A percentile compares a stretch with the other conserved stretches of the same genome.
Conservation (phyloP, 2,797 vertebrate species). For the Agapornis canus region DNA sequence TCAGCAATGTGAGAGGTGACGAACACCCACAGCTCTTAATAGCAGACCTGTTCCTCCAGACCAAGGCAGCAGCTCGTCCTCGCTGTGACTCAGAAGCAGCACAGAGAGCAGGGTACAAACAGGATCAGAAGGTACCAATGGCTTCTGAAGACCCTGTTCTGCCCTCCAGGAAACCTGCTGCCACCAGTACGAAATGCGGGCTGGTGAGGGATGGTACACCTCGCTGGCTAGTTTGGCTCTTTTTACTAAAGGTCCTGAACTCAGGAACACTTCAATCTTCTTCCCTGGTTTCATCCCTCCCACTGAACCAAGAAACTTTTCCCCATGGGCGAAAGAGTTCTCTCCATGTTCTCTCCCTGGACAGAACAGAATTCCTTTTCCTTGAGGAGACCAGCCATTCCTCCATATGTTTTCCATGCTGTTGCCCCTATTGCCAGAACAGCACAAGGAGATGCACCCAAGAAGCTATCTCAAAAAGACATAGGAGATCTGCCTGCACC, state of each 20-base stretch:
- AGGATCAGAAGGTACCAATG: not conserved
- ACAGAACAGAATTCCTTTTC: not conserved
- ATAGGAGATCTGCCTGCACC: not conserved
- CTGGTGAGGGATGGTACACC: not conserved
- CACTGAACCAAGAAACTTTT: not conserved
- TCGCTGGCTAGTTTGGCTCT: not conserved
- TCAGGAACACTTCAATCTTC: not conserved
- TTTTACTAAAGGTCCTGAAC: not conserved
- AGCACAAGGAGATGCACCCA: not conserved
- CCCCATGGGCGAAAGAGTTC: not conserved
- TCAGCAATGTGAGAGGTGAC: accelerated
- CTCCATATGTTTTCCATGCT: not conserved
- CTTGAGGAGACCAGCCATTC: not conserved
- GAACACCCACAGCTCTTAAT: not conserved
- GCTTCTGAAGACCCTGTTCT: not conserved
- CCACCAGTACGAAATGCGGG: accelerated
- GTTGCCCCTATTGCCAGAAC: not conserved
- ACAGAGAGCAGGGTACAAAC: not conserved
- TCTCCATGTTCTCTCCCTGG: no score
- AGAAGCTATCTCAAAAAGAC: not conserved
- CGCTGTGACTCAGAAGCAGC: not conserved
- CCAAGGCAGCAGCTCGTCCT: not conserved
- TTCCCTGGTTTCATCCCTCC: not conserved
- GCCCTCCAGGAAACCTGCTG: not conserved
- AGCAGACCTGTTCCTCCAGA: not conserved